Conservation (phyloP, 2,113 vertebrate species). For the Lanius collurio region DNA sequence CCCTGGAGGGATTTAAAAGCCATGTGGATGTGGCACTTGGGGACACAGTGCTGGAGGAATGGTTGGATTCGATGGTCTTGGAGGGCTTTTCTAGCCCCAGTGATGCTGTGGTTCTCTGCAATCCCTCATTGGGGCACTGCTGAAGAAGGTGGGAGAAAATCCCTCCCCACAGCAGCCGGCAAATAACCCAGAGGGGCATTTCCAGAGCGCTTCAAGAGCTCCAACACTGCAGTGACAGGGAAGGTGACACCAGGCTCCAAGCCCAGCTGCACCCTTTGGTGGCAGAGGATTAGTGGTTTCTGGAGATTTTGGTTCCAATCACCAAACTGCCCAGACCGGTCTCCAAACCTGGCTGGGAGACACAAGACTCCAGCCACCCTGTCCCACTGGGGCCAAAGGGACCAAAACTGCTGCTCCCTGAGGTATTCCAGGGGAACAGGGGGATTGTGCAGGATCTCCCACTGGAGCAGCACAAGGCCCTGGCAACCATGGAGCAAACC, state of each 20-base stretch:
- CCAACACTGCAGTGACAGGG: fast-evolving
- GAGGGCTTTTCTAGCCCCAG: not conserved
- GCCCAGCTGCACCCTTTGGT: fast-evolving
- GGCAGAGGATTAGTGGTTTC: fast-evolving
- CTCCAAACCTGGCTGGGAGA: fast-evolving
- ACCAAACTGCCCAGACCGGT: fast-evolving
- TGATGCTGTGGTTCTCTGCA: not conserved
- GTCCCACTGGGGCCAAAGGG: not conserved
- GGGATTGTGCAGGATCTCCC: fast-evolving
- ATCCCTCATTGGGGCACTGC: fast-evolving
- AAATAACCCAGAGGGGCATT: not conserved
- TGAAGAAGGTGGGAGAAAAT: not conserved
- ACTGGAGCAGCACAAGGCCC: fast-evolving
- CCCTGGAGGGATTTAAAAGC: not conserved
- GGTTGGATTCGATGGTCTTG: fast-evolving
- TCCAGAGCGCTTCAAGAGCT: not conserved
- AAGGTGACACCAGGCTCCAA: not conserved
- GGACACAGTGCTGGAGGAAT: not conserved
- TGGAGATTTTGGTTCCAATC: not conserved
- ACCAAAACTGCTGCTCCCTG: not conserved
- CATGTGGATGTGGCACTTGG: fast-evolving
- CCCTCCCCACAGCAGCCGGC: not conserved
- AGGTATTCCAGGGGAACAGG: fast-evolving
- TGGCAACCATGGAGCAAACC: fast-evolving
- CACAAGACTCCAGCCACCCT: fast-evolving